Evolutionary conservation across 2,888 invertebrate species (phyloP), one percentile per base, ranked within the genome.

Genomic region (Phortica okadai): DNA sequence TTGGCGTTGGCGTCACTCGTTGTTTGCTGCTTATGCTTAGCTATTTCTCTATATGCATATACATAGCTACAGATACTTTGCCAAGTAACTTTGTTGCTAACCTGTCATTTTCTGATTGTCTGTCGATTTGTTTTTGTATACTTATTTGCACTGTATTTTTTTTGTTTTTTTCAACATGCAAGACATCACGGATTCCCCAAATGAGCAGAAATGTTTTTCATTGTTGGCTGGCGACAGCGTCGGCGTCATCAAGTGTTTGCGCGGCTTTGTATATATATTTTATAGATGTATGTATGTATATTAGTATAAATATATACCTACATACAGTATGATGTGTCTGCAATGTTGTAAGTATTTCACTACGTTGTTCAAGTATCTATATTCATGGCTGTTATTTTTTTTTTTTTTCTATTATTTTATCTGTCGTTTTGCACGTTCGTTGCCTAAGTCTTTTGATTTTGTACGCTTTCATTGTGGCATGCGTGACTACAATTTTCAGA

Each of bases 401-500:
- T n/a, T 73, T 33, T 64, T 69, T 70, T 75, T 4, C 44, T 56
- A 41, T 62, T 10, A 7, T 62, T 21, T 2, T 14, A 33, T 62
- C 25, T 6, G 7, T 62, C 25, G 25, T 25, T 62, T 62, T 82
- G 83, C 83, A 79, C 85, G 85, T 87, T 85, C 82, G 80, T 84
- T 85, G 82, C 75, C 82, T 78, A 83, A 85, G 87, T 85, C 84
- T 84, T 85, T 86, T 79, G 81, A 80, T 81, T 80, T 82, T 73
- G 50, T 74, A 25, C 25, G 50, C 74, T 74, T 74, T 67, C 67
- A 58, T 69, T 67, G 66, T 21, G 21, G 44, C 58, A 45, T 80
- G 81, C 86, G 82, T 82, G 84, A 86, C 82, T 80, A 42, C 42
- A 33, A 41, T 41, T 11, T 25, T 25, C 14, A 69, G 45, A 21